Base-by-base conservation (phyloP, 2,113 vertebrate species). In the Ondatra zibethicus region DNA sequence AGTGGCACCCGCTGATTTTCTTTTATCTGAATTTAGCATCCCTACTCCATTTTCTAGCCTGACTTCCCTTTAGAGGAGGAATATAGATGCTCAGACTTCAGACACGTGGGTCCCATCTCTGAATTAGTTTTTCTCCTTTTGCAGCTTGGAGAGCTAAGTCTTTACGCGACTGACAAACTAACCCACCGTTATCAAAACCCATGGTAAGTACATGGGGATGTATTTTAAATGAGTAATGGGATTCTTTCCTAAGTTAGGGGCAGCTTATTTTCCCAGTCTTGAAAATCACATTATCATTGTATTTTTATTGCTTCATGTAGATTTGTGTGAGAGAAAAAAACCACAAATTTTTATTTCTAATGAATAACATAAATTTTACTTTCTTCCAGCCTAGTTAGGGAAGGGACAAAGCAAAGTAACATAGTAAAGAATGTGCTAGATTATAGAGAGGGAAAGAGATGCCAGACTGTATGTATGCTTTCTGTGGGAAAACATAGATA, bases 101-200 rank as follows among this genome's bases (percentile, higher is more conserved):
- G 81, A 47, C 21, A 6, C 3, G 4, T 25, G 25, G 45, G 19
- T 66, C 13, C 29, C 65, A 9, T 92, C 68, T 76, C 1, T 63
- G 63, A 55, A 66, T 87, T 87, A 5, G 27, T 93, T 97, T 75
- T 97, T 95, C 98, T 87, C 61, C 52, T 93, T 93, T 97, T 78
- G 91, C 97, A 99, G 99, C 96, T 93, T 94, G 98, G 95, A 36
- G 97, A 97, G 2, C 29, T 98, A 50, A 86, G 92, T 55, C 89
- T 97, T 82, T 92, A 92, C 91, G 98, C 31, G 94, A 96, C 98
- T 95, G 98, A 98, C 65, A 95, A 92, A 98, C 52, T 96, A 93
- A 97, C 97, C 93, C 98, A 98, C 42, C 96, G 89, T 92, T 99
- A 99, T 95, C 98, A 99, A 98, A 98, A 98, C 90, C 96, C 97